These are phyloP conservation scores for Drosophila orena DNA, from an alignment of 1,140 invertebrate species.

Conservation along the genomic window DNA sequence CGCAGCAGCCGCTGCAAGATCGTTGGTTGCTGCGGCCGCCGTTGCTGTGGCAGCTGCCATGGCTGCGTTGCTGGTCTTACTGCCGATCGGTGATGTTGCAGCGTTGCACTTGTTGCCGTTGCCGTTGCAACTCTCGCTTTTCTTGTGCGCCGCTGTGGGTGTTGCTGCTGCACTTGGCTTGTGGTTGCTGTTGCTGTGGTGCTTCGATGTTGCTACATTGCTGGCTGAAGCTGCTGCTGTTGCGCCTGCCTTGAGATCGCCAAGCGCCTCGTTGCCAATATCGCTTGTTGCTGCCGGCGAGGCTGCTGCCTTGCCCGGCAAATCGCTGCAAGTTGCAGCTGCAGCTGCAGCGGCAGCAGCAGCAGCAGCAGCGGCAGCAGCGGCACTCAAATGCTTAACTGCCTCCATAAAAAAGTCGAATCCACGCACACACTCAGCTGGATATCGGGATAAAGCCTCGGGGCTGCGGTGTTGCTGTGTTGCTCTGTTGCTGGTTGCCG, in stretches of 20 bases:
- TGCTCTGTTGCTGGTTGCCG: conserved; percentile 30
- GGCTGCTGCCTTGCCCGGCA: conserved; percentile 27
- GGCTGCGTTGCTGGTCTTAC: conserved; percentile 59
- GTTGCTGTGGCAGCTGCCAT: conserved; percentile 68
- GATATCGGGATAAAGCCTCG: conserved; percentile 54
- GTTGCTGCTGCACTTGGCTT: conserved; percentile 15
- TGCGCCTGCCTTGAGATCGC: conserved; percentile 20
- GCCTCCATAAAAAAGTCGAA: conserved; percentile 70
- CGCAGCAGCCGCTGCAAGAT: conserved; percentile 84
- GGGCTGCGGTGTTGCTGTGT: conserved; percentile 27
- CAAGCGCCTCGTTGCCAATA: conserved; percentile 20
- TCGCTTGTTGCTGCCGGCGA: conserved; percentile 13
- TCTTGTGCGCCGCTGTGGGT: conserved; percentile 10
- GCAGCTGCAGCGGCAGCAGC: conserved; percentile 46
- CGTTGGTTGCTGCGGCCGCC: conserved; percentile 71
- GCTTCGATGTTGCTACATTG: conserved; percentile 21
- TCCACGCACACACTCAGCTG: conserved; percentile 78
- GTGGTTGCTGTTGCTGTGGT: conserved; percentile 7
- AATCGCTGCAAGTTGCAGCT: conserved; percentile 32
- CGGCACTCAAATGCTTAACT: conserved; percentile 77
- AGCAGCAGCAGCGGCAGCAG: conserved; percentile 55
- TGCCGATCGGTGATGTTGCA: conserved; percentile 15
- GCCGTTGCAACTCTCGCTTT: conserved; percentile 21
- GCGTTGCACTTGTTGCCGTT: conserved; percentile 15
- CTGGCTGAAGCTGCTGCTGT: conserved; percentile 14